These are phyloP conservation scores for Thermophis baileyi DNA, from an alignment of 2,113 vertebrate genomes.

Conservation along the genomic window DNA sequence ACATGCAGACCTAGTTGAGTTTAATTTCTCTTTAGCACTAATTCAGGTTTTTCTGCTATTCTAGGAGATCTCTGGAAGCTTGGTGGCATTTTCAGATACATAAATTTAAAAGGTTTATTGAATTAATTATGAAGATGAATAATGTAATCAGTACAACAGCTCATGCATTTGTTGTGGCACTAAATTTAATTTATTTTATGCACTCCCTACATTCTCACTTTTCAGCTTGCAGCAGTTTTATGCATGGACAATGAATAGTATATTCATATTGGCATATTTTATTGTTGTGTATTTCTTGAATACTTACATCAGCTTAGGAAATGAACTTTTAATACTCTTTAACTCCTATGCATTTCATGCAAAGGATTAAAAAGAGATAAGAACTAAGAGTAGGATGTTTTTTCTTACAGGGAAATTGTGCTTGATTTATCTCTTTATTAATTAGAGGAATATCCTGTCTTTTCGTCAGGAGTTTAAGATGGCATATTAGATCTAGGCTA, in stretches of 20 bases:
- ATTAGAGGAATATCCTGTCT: neutral
- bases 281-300: conserved; percentile 13
- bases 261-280: neutral
- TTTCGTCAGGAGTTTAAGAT: neutral
- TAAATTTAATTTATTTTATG: conserved; percentile 39
- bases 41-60: neutral
- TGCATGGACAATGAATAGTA: conserved; percentile 33
- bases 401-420: neutral
- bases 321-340: conserved; percentile 21
- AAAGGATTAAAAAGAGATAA: neutral
- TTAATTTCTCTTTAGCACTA: neutral
- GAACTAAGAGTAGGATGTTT: neutral
- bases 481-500: neutral
- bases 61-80: neutral
- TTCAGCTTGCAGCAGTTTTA: conserved; percentile 24
- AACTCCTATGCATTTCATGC: neutral
- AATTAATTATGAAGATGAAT: conserved; percentile 41
- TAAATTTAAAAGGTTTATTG: conserved; percentile 32
- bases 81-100: conserved; percentile 15
- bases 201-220: conserved; percentile 28
- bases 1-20: neutral
- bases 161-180: conserved; percentile 28
- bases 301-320: neutral
- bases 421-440: neutral
- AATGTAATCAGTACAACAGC: conserved; percentile 35